Percentiles rank a stretch among this genome's conserved stretches.
These are phyloP conservation scores for Ormyrus rosae DNA, from an alignment of 2,888 invertebrate species.

Conservation along the genomic window DNA sequence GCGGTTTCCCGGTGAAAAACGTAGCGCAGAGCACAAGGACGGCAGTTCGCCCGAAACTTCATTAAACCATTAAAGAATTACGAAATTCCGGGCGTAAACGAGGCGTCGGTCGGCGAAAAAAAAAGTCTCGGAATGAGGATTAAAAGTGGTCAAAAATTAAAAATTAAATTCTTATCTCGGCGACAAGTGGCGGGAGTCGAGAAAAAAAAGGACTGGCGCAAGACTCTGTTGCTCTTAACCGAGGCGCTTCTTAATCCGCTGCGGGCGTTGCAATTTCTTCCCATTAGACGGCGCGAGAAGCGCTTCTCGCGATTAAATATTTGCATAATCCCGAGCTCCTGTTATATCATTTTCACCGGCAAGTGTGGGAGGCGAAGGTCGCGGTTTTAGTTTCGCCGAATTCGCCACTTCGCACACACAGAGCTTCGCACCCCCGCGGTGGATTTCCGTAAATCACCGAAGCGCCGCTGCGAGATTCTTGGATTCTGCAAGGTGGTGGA, in stretches of 20 bases:
- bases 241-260: slow-evolving; percentile 70
- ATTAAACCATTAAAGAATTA: slow-evolving; percentile 50
- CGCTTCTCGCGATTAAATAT: slow-evolving; percentile 72
- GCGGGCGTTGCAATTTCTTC: slow-evolving; percentile 75
- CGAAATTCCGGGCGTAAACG: slow-evolving; percentile 6
- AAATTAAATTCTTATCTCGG: slow-evolving; percentile 73
- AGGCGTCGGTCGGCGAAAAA: not conserved
- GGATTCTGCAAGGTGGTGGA: too few species aligned
- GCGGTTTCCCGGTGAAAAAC: slow-evolving; percentile 1
- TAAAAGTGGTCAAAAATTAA: slow-evolving; percentile 73
- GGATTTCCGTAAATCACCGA: slow-evolving; percentile 32
- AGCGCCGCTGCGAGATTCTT: not conserved
- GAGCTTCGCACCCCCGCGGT: not conserved
- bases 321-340: slow-evolving; percentile 72
- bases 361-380: not conserved
- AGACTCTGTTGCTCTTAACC: not conserved
- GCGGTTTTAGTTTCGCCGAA: slow-evolving; percentile 37
- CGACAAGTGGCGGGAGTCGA: slow-evolving; percentile 46
- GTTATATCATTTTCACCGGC: slow-evolving; percentile 59
- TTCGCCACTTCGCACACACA: not conserved
- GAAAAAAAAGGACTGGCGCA: not conserved
- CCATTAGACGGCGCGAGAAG: slow-evolving; percentile 66
- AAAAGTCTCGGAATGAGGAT: slow-evolving; percentile 66
- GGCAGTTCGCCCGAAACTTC: slow-evolving; percentile 20
- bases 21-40: not conserved